These are phyloP conservation scores for Agrypnus murinus DNA, from an alignment of 2,888 invertebrate genomes.

Conservation along the genomic window DNA sequence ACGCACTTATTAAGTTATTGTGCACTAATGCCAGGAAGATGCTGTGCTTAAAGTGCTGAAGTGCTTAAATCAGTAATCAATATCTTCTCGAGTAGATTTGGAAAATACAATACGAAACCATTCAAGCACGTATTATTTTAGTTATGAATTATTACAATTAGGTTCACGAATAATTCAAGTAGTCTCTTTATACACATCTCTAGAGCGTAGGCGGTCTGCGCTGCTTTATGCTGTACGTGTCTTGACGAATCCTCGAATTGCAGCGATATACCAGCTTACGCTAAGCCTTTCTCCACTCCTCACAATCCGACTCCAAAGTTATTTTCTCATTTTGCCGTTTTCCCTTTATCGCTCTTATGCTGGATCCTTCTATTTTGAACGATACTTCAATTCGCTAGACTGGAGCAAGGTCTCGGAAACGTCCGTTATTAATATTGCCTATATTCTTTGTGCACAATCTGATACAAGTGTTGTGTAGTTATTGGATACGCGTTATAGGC, in stretches of 20 bases:
- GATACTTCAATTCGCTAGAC: slow-evolving; percentile 51
- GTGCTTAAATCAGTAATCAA: no score
- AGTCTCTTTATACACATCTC: slow-evolving; percentile 24
- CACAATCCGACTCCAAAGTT: slow-evolving; percentile 59
- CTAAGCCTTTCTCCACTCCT: slow-evolving; percentile 59
- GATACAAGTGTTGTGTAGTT: slow-evolving; percentile 44
- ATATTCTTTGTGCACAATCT: slow-evolving; percentile 41
- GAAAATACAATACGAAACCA: no score
- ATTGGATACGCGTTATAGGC: slow-evolving; percentile 37
- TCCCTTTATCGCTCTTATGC: slow-evolving; percentile 59
- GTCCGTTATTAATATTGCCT: slow-evolving; percentile 49
- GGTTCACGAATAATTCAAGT: neutral
- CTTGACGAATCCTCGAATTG: slow-evolving; percentile 56
- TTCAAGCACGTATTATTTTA: no score
- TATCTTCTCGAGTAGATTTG: no score
- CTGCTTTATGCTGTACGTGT: slow-evolving; percentile 55
- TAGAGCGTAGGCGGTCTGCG: slow-evolving; percentile 38
- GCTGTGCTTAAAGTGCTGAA: no score
- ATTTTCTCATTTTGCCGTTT: slow-evolving; percentile 61
- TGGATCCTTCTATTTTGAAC: slow-evolving; percentile 48
- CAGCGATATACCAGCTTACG: slow-evolving; percentile 58
- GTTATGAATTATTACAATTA: slow-evolving; percentile 20
- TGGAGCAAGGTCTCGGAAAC: slow-evolving; percentile 38
- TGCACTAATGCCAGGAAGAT: no score
- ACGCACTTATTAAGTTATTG: no score